Base-by-base conservation (phyloP, 1,140 invertebrate genomes). In the Lasaia peninsularis region DNA sequence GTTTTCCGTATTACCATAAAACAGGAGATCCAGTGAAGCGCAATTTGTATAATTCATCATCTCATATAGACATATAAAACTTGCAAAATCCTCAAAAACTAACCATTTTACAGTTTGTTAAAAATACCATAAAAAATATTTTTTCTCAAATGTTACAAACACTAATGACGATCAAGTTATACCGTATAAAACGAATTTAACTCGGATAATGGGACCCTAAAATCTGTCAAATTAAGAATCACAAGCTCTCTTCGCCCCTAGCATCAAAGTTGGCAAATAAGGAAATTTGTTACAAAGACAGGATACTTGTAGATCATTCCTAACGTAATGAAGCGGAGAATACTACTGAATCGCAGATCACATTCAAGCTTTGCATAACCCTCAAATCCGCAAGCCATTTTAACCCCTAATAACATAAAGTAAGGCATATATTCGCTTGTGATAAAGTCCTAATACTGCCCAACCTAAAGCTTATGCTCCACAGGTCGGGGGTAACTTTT, bases 281-380 rank as follows among this genome's bases (percentile, higher is more conserved):
- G 62, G 62, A 69, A 74, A 69, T 73, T 71, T 63, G 60, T 61
- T 64, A 69, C 58, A 58, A 69, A 77, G 67, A 75, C 66, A 65
- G 62, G 58, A 59, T 58, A 63, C 58, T 65, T 56, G 34, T 49
- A 52, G 57, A 67, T 60, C 70, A 75, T 73, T 75, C 70, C 62
- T 62, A 64, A 67, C 65, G 56, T 78, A 75, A 75, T 71, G 72
- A 75, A 75, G 55, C 66, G 60, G 64, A 58, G 55, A 52, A 55
- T 35, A 55, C 52, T 37, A 37, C 33, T 34, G 52, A 44, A 44
- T 44, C 18, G 50, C 21, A 54, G 33, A 40, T 54, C 33, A 37
- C 32, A 11, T 24, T 14, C 21, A 21, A 37, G 33, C 52, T 21
- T 24, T 7, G 16, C 14, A 40, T 40, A 16, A 21, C 24, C 34